phyloP scores from a whole-genome alignment of 2,113 vertebrate species.

The Calidris pygmaea region DNA sequence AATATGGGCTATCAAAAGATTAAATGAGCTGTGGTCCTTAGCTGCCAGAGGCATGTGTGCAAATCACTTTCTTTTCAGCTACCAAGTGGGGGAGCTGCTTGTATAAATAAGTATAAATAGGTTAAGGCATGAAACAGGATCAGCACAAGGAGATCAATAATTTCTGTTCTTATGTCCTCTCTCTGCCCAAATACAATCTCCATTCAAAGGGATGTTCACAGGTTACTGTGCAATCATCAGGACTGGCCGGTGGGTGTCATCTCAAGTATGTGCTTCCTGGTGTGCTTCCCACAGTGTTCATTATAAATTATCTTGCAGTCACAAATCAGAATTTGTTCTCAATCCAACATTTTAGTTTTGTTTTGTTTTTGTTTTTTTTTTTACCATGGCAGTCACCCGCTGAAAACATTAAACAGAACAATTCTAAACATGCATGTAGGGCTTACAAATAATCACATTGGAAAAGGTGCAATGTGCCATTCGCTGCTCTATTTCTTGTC shows the following conservation, averaged over 20 bases:
- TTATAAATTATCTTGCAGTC: not conserved
- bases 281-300: not conserved
- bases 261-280: not conserved
- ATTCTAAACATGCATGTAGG: not conserved
- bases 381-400: not conserved
- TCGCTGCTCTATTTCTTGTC: constrained; percentile 8
- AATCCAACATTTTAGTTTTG: not conserved
- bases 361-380: not conserved
- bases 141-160: not conserved
- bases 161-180: not conserved
- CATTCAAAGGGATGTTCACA: not conserved
- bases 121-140: not conserved
- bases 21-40: not conserved
- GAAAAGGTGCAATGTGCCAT: not conserved
- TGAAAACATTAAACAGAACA: not conserved
- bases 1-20: not conserved
- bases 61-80: not conserved
- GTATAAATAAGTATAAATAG: not conserved
- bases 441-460: not conserved
- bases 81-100: not conserved
- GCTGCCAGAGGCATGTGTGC: not conserved
- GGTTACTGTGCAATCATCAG: not conserved
- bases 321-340: not conserved
- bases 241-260: not conserved
- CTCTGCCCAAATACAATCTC: not conserved